These are phyloP conservation scores for Rissa tridactyla DNA, from an alignment of 2,113 vertebrate species.

Conservation along the genomic window DNA sequence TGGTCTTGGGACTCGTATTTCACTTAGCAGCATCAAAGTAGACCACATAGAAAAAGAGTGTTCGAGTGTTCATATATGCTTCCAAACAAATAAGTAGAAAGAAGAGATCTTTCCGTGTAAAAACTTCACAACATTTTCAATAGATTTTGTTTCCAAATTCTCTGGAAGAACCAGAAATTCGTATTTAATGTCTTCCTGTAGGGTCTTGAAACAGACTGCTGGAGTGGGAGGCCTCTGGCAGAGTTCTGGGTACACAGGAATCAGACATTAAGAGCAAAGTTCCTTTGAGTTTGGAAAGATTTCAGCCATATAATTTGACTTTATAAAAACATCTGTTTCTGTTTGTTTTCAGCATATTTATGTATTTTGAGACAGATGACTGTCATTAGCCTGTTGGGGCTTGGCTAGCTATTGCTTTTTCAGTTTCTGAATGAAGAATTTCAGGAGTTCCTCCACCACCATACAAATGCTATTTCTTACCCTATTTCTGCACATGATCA, in stretches of 20 bases:
- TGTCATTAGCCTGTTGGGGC: not conserved
- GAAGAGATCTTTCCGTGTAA: not conserved
- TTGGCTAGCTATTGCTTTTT: not conserved
- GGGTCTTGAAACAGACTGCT: not conserved
- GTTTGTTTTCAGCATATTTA: not conserved
- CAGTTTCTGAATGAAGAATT: not conserved
- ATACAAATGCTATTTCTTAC: not conserved
- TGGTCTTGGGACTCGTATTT: not conserved
- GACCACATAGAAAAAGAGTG: not conserved
- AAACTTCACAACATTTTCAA: not conserved
- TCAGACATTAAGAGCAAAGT: constrained; percentile 4
- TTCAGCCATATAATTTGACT: not conserved
- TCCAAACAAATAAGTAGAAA: not conserved
- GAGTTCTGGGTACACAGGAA: not conserved
- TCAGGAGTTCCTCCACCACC: not conserved
- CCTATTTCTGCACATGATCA: not conserved
- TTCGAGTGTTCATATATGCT: not conserved
- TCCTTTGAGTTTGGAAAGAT: not conserved
- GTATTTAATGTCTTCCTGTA: not conserved
- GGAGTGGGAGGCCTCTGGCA: not conserved
- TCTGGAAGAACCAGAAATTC: not conserved
- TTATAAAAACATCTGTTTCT: not conserved
- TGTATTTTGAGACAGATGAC: constrained; percentile 5
- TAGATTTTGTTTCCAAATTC: not conserved
- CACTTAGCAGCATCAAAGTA: not conserved